Conservation (phyloP, 2,797 vertebrate genomes). For the Erpetoichthys calabaricus region DNA sequence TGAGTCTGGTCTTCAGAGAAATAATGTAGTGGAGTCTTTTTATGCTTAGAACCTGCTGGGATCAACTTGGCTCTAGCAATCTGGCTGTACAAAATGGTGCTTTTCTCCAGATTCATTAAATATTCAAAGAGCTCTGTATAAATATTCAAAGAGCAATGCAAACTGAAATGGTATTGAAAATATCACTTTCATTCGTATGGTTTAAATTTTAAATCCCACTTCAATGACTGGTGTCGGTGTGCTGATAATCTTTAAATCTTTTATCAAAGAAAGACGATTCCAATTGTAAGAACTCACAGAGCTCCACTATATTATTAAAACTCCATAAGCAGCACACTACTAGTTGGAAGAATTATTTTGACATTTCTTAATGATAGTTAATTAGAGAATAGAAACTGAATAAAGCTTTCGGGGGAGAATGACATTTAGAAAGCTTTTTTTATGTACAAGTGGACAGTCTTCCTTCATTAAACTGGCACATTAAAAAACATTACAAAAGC, state of each 20-base stretch:
- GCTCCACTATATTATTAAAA: neutral
- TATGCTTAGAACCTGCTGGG: neutral
- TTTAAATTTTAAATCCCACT: neutral
- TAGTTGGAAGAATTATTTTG: neutral
- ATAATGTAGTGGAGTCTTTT: neutral
- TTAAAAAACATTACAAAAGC: neutral
- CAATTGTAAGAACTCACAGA: neutral
- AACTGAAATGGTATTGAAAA: neutral
- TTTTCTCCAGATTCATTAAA: slow-evolving; percentile 1
- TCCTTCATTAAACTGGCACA: too few relatives aligned
- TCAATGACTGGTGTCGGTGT: neutral
- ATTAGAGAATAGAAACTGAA: neutral
- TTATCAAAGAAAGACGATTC: neutral
- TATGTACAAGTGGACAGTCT: neutral
- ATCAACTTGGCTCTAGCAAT: neutral
- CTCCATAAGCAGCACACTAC: neutral
- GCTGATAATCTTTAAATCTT: slow-evolving; percentile 1
- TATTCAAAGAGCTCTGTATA: slow-evolving; percentile 4
- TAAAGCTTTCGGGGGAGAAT: neutral
- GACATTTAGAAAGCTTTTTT: neutral
- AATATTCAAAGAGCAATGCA: neutral
- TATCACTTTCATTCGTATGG: neutral
- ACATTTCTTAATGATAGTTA: neutral
- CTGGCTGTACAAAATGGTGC: neutral
- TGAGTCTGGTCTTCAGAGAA: neutral